These are phyloP conservation scores for Chydorus sphaericus DNA, from an alignment of 2,888 invertebrate genomes.

Conservation along the genomic window DNA sequence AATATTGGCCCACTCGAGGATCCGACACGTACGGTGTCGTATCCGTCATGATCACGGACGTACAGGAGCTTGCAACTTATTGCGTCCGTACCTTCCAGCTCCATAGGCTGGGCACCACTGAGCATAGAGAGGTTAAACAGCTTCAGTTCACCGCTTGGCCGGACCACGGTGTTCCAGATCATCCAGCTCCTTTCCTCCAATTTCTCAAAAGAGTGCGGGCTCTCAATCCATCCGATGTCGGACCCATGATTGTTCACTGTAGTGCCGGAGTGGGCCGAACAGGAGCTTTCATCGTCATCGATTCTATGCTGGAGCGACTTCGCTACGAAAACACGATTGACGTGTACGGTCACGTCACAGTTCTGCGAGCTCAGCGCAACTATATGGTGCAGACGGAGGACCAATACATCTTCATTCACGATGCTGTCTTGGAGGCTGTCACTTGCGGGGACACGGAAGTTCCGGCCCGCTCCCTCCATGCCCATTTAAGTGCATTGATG, in stretches of 20 bases:
- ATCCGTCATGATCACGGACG: constrained; percentile 83
- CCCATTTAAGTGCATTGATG: constrained; percentile 88
- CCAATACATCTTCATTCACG: constrained; percentile 99
- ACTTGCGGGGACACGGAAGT: constrained; percentile 94
- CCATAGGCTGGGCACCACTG: constrained; percentile 48
- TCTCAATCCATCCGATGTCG: constrained; percentile 78
- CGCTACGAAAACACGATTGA: constrained; percentile 95
- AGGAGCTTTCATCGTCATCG: constrained; percentile 96
- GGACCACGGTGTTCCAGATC: constrained; percentile 96
- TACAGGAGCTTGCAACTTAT: constrained; percentile 93
- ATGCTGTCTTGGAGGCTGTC: constrained; percentile 90
- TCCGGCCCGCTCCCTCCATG: constrained; percentile 81
- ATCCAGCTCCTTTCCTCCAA: constrained; percentile 94
- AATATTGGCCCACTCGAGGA: constrained; percentile 95
- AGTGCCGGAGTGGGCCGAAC: constrained; percentile 77
- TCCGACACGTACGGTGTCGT: constrained; percentile 90
- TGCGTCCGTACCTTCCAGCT: constrained; percentile 94
- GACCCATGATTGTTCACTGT: constrained; percentile 90
- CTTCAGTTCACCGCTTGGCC: constrained; percentile 99
- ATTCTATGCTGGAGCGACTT: constrained; percentile 95
- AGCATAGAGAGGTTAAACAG: constrained; percentile 88
- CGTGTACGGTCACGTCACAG: constrained; percentile 97
- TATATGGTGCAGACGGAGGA: constrained; percentile 98
- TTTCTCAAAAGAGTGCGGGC: constrained; percentile 86
- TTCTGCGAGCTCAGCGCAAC: constrained; percentile 90